Conservation (phyloP, 92 coral and sea anemone genomes). For the Zoanthus sociatus region DNA sequence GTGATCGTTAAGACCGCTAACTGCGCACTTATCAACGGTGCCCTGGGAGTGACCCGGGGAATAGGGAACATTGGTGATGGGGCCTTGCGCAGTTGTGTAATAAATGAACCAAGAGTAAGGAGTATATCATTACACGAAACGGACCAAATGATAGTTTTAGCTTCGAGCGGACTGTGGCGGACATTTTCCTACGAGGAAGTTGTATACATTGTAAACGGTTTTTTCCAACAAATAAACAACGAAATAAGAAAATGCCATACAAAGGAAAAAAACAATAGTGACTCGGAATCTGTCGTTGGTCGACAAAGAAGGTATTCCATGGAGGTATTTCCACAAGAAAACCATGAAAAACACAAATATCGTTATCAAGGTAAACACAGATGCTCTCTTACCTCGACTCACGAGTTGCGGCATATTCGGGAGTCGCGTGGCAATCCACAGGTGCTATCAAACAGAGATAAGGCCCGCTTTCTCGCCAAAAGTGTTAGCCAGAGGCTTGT, state of each 20-base stretch:
- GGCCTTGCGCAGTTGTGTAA: slow-evolving; percentile 84
- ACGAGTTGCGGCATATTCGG: slow-evolving; percentile 52
- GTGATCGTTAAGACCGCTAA: slow-evolving; percentile 93
- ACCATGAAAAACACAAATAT: neutral
- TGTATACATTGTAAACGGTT: slow-evolving; percentile 78
- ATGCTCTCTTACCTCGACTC: slow-evolving; percentile 67
- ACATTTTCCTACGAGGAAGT: slow-evolving; percentile 85
- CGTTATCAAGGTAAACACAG: slow-evolving; percentile 45
- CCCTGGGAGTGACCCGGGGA: slow-evolving; percentile 90
- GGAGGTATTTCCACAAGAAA: neutral
- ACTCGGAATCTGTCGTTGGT: neutral
- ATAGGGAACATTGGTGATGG: slow-evolving; percentile 96
- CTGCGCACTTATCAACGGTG: slow-evolving; percentile 95
- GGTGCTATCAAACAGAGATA: slow-evolving; percentile 63
- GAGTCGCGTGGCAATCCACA: slow-evolving; percentile 21
- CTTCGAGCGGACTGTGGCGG: slow-evolving; percentile 96
- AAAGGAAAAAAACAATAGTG: neutral
- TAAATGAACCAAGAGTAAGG: slow-evolving; percentile 84
- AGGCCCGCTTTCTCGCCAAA: slow-evolving; percentile 83
- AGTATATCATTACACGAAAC: slow-evolving; percentile 53
- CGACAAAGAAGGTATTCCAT: neutral
- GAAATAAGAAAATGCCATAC: slow-evolving; percentile 40
- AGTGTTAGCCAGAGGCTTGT: slow-evolving; percentile 84
- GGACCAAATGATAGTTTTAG: slow-evolving; percentile 87
- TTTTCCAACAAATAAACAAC: slow-evolving; percentile 78